phyloP scores from a whole-genome alignment of 1,140 invertebrate species.

The Mamestra configurata region DNA sequence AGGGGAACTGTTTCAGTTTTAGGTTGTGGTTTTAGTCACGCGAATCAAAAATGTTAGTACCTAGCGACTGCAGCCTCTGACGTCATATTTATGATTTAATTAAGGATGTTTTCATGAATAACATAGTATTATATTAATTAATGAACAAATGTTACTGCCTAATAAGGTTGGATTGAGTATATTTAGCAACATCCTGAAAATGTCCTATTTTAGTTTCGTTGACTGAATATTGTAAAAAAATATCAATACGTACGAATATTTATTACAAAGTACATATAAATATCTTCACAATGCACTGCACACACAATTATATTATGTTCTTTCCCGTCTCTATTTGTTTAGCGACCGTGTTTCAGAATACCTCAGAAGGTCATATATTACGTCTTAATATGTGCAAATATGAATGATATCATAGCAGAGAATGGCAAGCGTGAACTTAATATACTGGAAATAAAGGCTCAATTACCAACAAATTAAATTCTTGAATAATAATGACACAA shows the following conservation, averaged over 20 bases:
- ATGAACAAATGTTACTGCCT: neutral
- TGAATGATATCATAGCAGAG: constrained; percentile 34
- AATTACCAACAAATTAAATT: neutral
- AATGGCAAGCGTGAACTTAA: neutral
- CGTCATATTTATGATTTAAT: neutral
- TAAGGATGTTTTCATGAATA: neutral
- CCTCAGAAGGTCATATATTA: constrained; percentile 10
- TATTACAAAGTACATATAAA: neutral
- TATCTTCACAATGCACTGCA: neutral
- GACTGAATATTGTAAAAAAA: no score
- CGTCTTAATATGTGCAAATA: constrained; percentile 22
- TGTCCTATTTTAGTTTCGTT: no score
- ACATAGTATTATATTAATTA: neutral
- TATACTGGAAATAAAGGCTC: constrained; percentile 15
- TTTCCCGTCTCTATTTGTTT: neutral
- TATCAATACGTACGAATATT: no score
- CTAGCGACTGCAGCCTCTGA: no score
- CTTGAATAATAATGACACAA: neutral
- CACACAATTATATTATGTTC: neutral
- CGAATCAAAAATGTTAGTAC: neutral
- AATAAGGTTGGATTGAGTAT: no score
- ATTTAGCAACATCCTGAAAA: no score
- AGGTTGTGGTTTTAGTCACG: neutral
- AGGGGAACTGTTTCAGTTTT: neutral
- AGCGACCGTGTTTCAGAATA: neutral